Base-by-base conservation (phyloP, 2,888 invertebrate genomes). In the Eilema griseolum region DNA sequence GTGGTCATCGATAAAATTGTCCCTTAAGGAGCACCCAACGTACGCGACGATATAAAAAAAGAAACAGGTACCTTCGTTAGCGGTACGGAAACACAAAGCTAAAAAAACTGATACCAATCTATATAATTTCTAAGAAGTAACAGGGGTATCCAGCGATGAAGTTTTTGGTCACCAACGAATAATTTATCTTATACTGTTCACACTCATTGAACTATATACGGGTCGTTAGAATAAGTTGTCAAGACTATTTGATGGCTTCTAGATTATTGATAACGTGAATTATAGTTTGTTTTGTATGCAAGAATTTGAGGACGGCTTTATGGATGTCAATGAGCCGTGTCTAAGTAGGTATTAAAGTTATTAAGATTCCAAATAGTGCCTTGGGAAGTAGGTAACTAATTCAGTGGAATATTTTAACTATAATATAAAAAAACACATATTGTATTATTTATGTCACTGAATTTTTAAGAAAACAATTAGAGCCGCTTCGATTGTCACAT, bases 1-100 rank as follows among this genome's bases (percentile, higher is more conserved):
- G 91, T 91, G 92, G 92, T 90, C 90, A 91, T 93, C 92, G 92
- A 93, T 94, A 92, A 93, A 90, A 92, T 90, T 90, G 88, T 80
- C 87, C 89, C 88, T 86, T 87, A 84, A 87, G 89, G 88, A 90
- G 90, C 89, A 76, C 73, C 77, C 79, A 77, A 76, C 72, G 86
- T 88, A 87, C 87, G 83, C 83, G 76, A 83, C 82, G 85, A 87
- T 84, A 83, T 86, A 85, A 90, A 91, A 93, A 92, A 90, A 88
- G 82, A 88, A 89, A 92, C 92, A 93, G 93, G 93, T 92, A 92
- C 84, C 88, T 93, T 94, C 92, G 94, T 94, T 93, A 94, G 94
- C 91, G 92, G 91, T 90, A 88, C 88, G 88, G 89, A 86, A 85
- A 86, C 89, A 88, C 89, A 91, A 92, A 93, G 91, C 89, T 89